Base-by-base conservation (phyloP, 1,140 invertebrate genomes). In the Brachionus rubens region DNA sequence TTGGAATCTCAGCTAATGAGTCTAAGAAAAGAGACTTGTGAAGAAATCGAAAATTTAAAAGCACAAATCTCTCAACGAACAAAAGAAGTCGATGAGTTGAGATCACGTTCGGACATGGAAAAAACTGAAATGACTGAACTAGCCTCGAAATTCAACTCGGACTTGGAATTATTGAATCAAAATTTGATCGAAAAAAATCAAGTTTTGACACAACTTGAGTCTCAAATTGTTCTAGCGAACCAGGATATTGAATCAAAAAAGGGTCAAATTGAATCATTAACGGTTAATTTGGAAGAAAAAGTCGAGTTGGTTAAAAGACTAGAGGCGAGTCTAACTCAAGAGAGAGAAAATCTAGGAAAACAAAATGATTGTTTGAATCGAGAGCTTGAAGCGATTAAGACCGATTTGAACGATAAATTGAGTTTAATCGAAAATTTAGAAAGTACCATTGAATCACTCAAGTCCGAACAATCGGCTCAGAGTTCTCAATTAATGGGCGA, bases 391-490 rank as follows among this genome's bases (percentile, higher is more conserved):
- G 30, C 3, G 28, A 5, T 36, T 26, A 59, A 36, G 33, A 33
- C 21, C 7, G 54, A 59, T 10, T 28, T 59, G 7, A 16, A 33
- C 5, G 6, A 33, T 33, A 59, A 59, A 40, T 30, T 16, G 19
- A 10, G 14, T 59, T n/a, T n/a, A n/a, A 59, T 59, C 19, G 54
- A 59, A 59, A 59, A 59, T 59, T 59, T 59, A 16, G 28, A 59
- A 36, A 30, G 16, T 30, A n/a, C 28, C 33, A 59, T 59, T 6
- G 12, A 33, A 33, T 59, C 33, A 28, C 19, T 59, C 19, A 59
- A 40, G 16, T 14, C 3, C n/a, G 54, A 59, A 19, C 54, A 59
- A 59, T 19, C 2, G 3, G 19, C 26, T 9, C 26, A 24, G 0
- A 14, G 30, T 33, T 0, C 12, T 40, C 14, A 33, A 33, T 14